Evolutionary conservation across 2,797 vertebrate genomes (phyloP).

Genomic region (Ibycter americanus): DNA sequence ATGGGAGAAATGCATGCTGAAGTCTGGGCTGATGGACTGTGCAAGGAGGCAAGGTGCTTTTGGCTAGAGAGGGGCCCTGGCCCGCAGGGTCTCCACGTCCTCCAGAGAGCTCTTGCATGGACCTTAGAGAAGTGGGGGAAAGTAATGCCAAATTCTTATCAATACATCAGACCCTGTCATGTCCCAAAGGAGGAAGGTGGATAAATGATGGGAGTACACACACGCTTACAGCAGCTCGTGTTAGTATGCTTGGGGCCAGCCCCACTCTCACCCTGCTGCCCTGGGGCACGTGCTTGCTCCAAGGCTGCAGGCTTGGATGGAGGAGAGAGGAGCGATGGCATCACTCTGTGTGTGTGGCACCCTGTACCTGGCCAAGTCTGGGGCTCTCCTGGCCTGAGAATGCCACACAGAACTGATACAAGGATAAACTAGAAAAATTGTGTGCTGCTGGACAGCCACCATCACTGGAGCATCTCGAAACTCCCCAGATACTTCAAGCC

Average conservation of each 20-base stretch:
- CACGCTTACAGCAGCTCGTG: accelerated
- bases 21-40: neutral
- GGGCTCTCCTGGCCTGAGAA: neutral
- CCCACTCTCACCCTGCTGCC: neutral
- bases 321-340: neutral
- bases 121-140: no score
- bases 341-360: neutral
- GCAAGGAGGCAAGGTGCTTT: neutral
- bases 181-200: neutral
- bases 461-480: neutral
- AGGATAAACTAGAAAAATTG: neutral
- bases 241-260: neutral
- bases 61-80: neutral
- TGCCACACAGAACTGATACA: neutral
- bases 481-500: neutral
- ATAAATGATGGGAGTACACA: neutral
- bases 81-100: accelerated
- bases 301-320: neutral
- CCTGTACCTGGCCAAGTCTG: neutral
- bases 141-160: no score
- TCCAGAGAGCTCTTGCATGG: neutral
- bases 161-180: accelerated
- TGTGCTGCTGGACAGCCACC: neutral
- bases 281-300: neutral
- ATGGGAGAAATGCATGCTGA: accelerated